Conservation (phyloP, 2,797 vertebrate genomes). For the Champsocephalus esox region DNA sequence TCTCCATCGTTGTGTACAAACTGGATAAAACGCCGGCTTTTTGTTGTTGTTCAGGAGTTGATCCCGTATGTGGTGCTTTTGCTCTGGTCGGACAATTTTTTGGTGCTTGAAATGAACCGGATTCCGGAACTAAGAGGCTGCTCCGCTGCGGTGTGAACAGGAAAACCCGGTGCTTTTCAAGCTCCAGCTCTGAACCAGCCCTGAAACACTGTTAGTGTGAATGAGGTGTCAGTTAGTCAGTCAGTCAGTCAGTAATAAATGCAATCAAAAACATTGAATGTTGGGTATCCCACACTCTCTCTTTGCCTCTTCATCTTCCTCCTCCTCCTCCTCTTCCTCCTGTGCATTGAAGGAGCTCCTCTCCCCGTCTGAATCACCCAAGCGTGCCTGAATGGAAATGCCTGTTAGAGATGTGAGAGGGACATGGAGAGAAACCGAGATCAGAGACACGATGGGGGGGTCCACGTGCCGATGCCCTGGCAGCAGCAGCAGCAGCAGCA, state of each 20-base stretch:
- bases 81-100: too few relatives aligned
- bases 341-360: conserved; percentile 13
- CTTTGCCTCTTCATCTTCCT: neutral
- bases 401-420: conserved; percentile 23
- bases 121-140: too few relatives aligned
- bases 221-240: too few relatives aligned
- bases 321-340: neutral
- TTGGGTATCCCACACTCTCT: neutral
- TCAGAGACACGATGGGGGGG: conserved; percentile 35
- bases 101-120: too few relatives aligned
- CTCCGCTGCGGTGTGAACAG: too few relatives aligned
- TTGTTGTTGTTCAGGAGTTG: too few relatives aligned
- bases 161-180: too few relatives aligned
- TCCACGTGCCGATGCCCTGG: conserved; percentile 66
- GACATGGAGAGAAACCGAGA: conserved; percentile 29
- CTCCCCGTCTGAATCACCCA: conserved; percentile 20
- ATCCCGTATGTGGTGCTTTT: too few relatives aligned
- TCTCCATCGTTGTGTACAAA: too few relatives aligned
- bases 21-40: too few relatives aligned
- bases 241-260: neutral
- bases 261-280: neutral
- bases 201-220: too few relatives aligned
- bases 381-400: conserved; percentile 44
- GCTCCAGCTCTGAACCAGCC: too few relatives aligned
- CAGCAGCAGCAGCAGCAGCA: conserved; percentile 39